Base-by-base conservation (phyloP, 2,888 invertebrate species). In the Epirrhoe alternata region DNA sequence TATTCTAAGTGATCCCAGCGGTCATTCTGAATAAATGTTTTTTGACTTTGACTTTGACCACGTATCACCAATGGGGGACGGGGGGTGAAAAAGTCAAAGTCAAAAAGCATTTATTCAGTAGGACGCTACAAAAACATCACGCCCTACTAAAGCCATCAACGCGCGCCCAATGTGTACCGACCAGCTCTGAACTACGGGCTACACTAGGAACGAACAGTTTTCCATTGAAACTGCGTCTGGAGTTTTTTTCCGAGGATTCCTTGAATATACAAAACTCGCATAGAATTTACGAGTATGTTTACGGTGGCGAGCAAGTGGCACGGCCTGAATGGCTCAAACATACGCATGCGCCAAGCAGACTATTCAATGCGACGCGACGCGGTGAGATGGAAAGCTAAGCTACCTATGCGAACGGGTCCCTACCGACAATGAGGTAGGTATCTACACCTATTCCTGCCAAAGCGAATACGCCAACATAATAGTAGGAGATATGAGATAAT, bases 261-360 rank as follows among this genome's bases (percentile, higher is more conserved):
- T 57, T 33, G 31, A 49, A 49, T 17, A 30, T 17, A 50, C 50
- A 50, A 59, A 51, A 17, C 16, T 6, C 35, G 49, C 17, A 35
- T 55, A 55, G 50, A 55, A 62, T 56, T 50, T 62, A 55, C 55
- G 38, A 53, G 52, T 60, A 42, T 60, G 60, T 60, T 60, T 60
- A 61, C 61, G 53, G 52, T 53, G 45, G 53, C 17, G 53, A 42
- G 52, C 45, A 60, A 60, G 51, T 60, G 45, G 52, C 10, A 16
- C 38, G 45, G 59, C 38, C 24, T 45, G 30, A 60, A 53, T 52
- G 45, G 60, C 14, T 56, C 10, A 35, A 35, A 31, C n/a, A n/a
- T 33, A 68, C 75, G 73, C 75, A 67, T 72, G 77, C 74, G 73
- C 50, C 67, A 33, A 16, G 42, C 62, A 50, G 54, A 50, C 58